Percentiles rank a stretch among this genome's conserved stretches.
Conservation (phyloP, 2,113 vertebrate species). For the Phaethornis superciliosus region DNA sequence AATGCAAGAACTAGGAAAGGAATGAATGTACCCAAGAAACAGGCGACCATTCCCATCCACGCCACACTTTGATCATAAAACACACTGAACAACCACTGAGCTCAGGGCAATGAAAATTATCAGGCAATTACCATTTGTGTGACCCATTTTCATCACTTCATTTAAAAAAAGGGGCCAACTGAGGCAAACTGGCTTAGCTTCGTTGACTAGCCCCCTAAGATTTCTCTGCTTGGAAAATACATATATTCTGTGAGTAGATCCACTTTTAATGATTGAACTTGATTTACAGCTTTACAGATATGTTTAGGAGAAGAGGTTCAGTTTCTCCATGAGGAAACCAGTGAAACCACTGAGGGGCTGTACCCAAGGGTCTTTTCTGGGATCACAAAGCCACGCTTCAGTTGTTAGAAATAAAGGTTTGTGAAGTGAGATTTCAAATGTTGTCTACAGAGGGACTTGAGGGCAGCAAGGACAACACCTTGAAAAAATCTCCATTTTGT, state of each 20-base stretch:
- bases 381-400: neutral
- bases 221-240: neutral
- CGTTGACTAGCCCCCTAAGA: neutral
- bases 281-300: neutral
- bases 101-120: conserved; percentile 35
- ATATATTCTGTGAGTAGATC: neutral
- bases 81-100: neutral
- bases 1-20: neutral
- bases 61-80: neutral
- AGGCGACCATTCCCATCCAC: neutral
- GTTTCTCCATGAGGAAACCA: neutral
- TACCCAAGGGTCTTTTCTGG: neutral
- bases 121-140: conserved; percentile 4
- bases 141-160: conserved; percentile 32
- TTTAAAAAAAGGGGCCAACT: neutral
- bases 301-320: neutral
- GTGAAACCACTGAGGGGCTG: neutral
- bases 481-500: neutral
- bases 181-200: neutral
- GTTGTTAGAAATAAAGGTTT: neutral
- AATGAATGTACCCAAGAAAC: neutral
- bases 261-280: neutral
- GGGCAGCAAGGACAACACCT: neutral
- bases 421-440: neutral
- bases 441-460: neutral